Evolutionary conservation across 2,113 vertebrate genomes (phyloP), one percentile per base, ranked within the genome.

Genomic region (Nycticorax nycticorax): DNA sequence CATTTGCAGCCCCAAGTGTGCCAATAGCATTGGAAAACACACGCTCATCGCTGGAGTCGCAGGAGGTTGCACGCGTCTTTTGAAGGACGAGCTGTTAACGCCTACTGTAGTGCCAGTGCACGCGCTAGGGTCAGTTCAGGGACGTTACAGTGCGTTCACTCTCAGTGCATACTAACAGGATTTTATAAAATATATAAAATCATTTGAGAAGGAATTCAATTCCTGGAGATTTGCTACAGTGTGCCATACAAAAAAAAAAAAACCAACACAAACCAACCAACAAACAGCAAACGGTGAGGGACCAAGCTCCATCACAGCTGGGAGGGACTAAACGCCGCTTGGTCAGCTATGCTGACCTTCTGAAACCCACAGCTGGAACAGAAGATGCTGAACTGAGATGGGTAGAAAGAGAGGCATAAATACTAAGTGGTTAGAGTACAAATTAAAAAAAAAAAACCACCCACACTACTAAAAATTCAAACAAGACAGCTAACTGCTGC

Each of bases 161-260:
- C 88, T 97, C 96, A 97, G 95, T 95, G 97, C 96, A 95, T 97
- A 82, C 96, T 92, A 89, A 96, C 77, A 88, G 91, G 66, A 83
- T 94, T 97, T 90, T 86, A 93, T 59, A 94, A 84, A 92, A 83
- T 15, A 92, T 86, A 88, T 72, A 96, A 96, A 98, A 94, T 83
- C 75, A 24, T 88, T 69, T 43, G 43, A 76, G 67, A 97, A 94
- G 95, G 93, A 97, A 95, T 97, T 95, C 6, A 16, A 87, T 92
- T 92, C 90, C 84, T 50, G n/a, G 45, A 79, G 56, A 60, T 87
- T 68, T 87, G 86, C 89, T 95, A 97, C 79, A 94, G 75, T 85
- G 94, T 92, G 94, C 93, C 90, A 88, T 93, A 96, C 47, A 78
- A 94, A 71, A 39, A 12, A 19, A 57, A 14, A 18, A 22, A 41